Percentiles rank a stretch among this genome's conserved stretches.
These are phyloP conservation scores for Tubiluchus corallicola DNA, from an alignment of 2,888 invertebrate species.

Conservation along the genomic window DNA sequence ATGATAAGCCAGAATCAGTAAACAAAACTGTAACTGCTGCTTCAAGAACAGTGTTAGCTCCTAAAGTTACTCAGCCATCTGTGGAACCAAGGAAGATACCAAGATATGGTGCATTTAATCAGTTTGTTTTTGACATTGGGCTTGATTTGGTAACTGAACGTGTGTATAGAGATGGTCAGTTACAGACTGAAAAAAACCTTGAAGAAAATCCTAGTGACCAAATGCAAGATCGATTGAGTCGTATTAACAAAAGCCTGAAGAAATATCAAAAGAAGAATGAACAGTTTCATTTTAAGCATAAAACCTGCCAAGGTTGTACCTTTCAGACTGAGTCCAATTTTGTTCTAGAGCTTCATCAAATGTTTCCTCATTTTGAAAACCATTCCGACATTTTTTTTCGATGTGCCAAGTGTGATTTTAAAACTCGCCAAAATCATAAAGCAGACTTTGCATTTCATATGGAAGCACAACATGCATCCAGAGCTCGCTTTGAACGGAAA, in stretches of 20 bases:
- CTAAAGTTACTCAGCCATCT: too few relatives aligned
- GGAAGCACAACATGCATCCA: slow-evolving; percentile 68
- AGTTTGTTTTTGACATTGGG: slow-evolving; percentile 78
- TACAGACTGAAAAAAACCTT: slow-evolving; percentile 62
- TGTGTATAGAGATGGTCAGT: slow-evolving; percentile 75
- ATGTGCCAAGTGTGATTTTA: slow-evolving; percentile 64
- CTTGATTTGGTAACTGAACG: slow-evolving; percentile 74
- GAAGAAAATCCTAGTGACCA: slow-evolving; percentile 36
- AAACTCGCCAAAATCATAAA: slow-evolving; percentile 60
- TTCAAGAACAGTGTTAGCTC: too few relatives aligned
- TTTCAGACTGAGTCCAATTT: slow-evolving; percentile 70
- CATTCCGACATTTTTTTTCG: slow-evolving; percentile 30
- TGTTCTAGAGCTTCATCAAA: slow-evolving; percentile 66
- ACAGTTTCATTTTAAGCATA: slow-evolving; percentile 48
- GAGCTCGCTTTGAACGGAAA: slow-evolving; percentile 62
- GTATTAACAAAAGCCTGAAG: slow-evolving; percentile 46
- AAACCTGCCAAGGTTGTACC: slow-evolving; percentile 69
- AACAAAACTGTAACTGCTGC: too few relatives aligned
- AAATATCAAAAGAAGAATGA: slow-evolving; percentile 70
- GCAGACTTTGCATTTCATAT: slow-evolving; percentile 67
- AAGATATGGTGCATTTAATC: slow-evolving; percentile 52
- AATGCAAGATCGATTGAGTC: slow-evolving; percentile 35
- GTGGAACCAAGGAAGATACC: too few relatives aligned
- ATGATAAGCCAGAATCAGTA: too few relatives aligned
- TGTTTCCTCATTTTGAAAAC: slow-evolving; percentile 67